Conservation (phyloP, 2,888 invertebrate genomes). For the Acheta domesticus region DNA sequence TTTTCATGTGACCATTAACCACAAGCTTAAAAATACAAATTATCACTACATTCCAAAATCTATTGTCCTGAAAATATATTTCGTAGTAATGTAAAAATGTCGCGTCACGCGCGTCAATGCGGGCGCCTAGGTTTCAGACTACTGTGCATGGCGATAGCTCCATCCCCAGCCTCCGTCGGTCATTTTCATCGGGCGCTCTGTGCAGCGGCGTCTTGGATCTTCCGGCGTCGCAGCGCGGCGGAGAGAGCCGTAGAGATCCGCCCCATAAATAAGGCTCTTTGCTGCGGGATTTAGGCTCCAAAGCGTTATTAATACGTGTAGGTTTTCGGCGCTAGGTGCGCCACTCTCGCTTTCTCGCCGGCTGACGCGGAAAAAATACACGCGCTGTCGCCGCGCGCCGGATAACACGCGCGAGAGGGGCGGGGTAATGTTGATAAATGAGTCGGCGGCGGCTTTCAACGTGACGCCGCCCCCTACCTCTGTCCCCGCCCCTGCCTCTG, state of each 20-base stretch:
- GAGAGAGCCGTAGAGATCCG: neutral
- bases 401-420: neutral
- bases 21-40: no score
- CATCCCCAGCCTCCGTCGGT: no score
- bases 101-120: no score
- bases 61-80: no score
- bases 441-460: neutral
- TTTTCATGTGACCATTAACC: no score
- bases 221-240: no score
- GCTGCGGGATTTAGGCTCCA: neutral
- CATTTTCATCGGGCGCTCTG: no score
- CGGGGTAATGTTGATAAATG: neutral
- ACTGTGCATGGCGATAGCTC: no score
- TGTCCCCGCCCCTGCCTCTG: neutral
- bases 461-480: neutral
- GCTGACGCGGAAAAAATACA: neutral
- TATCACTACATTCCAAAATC: no score
- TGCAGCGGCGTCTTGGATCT: no score
- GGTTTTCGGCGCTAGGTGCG: neutral
- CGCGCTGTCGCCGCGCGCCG: neutral
- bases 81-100: no score
- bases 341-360: neutral
- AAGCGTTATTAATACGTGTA: slow-evolving; percentile 1
- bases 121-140: no score
- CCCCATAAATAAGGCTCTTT: neutral